Percentiles rank a stretch among this genome's conserved stretches.
These are phyloP conservation scores for Carettochelys insculpta DNA, from an alignment of 2,113 vertebrate genomes.

Conservation along the genomic window DNA sequence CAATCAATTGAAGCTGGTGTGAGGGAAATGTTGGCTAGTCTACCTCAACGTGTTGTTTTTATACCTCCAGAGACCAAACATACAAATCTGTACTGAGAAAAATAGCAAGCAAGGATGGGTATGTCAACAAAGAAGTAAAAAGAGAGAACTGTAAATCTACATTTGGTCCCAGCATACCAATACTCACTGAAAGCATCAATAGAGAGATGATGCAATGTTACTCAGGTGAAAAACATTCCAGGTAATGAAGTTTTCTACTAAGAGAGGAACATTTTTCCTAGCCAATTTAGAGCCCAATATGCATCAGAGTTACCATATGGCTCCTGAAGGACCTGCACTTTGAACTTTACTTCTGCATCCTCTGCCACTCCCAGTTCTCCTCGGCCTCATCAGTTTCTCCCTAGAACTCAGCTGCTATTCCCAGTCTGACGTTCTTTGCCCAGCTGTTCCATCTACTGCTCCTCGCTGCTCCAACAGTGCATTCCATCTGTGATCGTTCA, in stretches of 20 bases:
- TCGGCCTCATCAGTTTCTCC: neutral
- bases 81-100: neutral
- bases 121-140: neutral
- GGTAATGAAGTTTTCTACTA: neutral
- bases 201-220: neutral
- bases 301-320: neutral
- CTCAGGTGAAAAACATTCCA: no score
- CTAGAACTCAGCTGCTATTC: neutral
- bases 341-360: neutral
- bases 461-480: neutral
- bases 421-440: neutral
- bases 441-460: neutral
- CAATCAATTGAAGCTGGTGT: neutral
- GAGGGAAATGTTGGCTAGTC: neutral
- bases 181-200: fast-evolving
- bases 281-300: neutral
- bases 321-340: neutral
- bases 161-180: neutral
- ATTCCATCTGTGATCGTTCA: neutral
- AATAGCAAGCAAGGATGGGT: neutral
- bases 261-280: neutral
- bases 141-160: neutral
- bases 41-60: neutral
- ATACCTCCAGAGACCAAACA: neutral
- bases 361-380: neutral